phyloP scores from a whole-genome alignment of 2,113 vertebrate species.

The Mormyrus lacerda region DNA sequence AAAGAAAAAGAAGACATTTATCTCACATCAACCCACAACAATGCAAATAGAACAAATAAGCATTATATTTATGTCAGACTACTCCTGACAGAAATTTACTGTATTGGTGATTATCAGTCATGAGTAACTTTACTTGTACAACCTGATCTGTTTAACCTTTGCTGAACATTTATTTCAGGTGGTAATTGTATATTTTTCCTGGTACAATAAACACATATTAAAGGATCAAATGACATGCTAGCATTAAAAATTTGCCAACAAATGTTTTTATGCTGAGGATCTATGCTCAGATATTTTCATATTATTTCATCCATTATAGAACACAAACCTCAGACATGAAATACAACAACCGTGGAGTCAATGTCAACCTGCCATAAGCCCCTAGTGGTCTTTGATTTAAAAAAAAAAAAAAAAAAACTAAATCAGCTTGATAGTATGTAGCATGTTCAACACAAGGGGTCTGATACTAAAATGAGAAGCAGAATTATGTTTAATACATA shows the following conservation, averaged over 20 bases:
- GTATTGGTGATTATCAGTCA: not conserved
- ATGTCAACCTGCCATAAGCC: not conserved
- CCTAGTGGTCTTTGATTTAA: not conserved
- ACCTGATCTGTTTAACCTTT: not conserved
- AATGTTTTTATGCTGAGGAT: not conserved
- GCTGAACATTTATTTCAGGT: not conserved
- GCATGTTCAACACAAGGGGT: not conserved
- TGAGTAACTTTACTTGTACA: not conserved
- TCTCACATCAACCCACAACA: not conserved
- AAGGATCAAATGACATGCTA: not conserved
- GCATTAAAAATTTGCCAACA: not conserved
- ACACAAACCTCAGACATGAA: not conserved
- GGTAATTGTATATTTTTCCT: not conserved
- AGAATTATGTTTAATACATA: not conserved
- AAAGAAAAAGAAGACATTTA: not conserved
- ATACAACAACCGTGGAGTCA: not conserved
- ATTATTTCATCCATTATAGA: not conserved
- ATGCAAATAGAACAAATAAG: not conserved
- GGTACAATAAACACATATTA: not conserved
- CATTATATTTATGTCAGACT: not conserved
- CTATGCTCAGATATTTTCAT: not conserved
- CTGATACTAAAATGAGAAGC: not conserved
- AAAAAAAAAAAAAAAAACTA: not conserved
- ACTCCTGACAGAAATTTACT: not conserved
- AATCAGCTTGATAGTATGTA: not conserved